Evolutionary conservation across 2,888 invertebrate genomes (phyloP).

Genomic region (Dasypogon diadema): DNA sequence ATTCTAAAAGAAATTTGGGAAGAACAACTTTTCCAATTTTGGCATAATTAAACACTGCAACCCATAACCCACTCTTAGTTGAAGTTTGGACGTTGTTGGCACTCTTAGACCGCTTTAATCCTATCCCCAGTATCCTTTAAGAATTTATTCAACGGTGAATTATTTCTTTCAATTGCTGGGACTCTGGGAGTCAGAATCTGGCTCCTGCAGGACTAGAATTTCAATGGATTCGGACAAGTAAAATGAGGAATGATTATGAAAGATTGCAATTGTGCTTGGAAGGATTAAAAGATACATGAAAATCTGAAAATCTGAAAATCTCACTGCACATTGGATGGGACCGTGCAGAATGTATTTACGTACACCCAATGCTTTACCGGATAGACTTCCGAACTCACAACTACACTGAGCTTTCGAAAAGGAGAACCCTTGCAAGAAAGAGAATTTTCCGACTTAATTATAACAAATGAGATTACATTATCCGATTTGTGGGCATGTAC

Average conservation of each 20-base stretch:
- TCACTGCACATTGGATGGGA: background rate
- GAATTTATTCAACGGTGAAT: conserved; percentile 6
- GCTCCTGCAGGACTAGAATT: conserved; percentile 4
- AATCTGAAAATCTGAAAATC: conserved; percentile 36
- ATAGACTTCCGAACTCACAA: background rate
- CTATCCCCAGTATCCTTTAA: conserved; percentile 3
- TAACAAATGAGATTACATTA: conserved; percentile 55
- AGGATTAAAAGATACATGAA: conserved; percentile 45
- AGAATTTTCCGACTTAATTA: conserved; percentile 53
- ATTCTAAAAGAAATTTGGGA: conserved; percentile 4
- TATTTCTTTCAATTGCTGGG: conserved; percentile 20
- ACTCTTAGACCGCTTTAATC: conserved; percentile 13
- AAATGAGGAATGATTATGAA: conserved; percentile 11
- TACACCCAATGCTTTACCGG: background rate
- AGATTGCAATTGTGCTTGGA: background rate
- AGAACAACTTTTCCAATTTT: conserved; percentile 49
- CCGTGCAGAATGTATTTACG: background rate
- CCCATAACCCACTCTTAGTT: conserved; percentile 18
- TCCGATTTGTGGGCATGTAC: conserved; percentile 53
- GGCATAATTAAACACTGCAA: conserved; percentile 50
- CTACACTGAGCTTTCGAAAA: background rate
- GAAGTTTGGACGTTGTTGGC: conserved; percentile 17
- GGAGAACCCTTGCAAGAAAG: conserved; percentile 30
- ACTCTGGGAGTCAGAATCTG: background rate
- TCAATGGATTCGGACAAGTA: background rate